Evolutionary conservation across 2,113 vertebrate species (phyloP), one percentile per base, ranked within the genome.

Genomic region (Nicator chloris): DNA sequence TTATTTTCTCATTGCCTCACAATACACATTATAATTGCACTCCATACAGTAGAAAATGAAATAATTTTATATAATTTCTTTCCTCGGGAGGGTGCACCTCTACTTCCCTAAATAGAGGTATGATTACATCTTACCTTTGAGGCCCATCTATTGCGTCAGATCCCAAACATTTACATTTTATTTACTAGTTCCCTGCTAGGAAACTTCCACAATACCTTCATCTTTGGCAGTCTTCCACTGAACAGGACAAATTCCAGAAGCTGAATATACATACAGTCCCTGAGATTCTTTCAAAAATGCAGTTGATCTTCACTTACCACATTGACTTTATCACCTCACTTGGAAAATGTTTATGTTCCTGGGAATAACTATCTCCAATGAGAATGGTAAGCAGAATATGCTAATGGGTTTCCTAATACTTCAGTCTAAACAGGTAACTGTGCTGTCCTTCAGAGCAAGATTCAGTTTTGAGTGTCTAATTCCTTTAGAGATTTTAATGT

Each of bases 31-130:
- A 51, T 23, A 57, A 82, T 57, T 79, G 14, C 8, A 70, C 35
- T 50, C 40, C 9, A 63, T 24, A 14, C 7, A 79, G 31, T 24
- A 71, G 39, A 71, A 76, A 86, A 80, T 22, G 0, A 59, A 53
- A 39, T 27, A 27, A 64, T 56, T 59, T 56, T 27, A 37, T n/a
- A 44, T 30, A 2, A 1, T n/a, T 68, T 65, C 57, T 66, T 69
- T 61, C 15, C 18, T 28, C 13, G 8, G 11, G 6, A 40, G 8
- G 15, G 0, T 17, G 9, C 0, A 1, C n/a, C 28, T 80, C 39
- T 86, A 7, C 12, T 75, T 79, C 47, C 14, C 26, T 27, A 53
- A 51, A 75, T 78, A 19, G 10, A 49, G 4, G 3, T 7, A 64
- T 22, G 40, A 31, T 53, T 78, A 40, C n/a, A 26, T 82, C 5